phyloP scores from a whole-genome alignment of 1,140 invertebrate species.

The Anagrus nilaparvatae region DNA sequence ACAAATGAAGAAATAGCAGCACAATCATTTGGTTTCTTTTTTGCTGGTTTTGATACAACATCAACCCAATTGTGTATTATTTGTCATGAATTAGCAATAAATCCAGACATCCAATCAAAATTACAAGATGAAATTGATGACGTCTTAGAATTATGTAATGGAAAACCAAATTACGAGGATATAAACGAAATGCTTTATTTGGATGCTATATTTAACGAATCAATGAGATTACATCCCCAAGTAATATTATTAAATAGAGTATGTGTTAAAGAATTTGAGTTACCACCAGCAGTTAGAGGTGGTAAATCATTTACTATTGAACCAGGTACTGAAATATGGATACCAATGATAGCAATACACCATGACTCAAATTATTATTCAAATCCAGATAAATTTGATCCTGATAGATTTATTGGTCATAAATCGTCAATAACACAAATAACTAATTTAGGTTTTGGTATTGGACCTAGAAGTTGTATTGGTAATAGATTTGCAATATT shows the following conservation, averaged over 20 bases:
- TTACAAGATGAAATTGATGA: slow-evolving; percentile 33
- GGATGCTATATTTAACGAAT: slow-evolving; percentile 34
- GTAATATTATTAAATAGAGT: slow-evolving; percentile 41
- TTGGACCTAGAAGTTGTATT: slow-evolving; percentile 42
- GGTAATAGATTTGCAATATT: slow-evolving; percentile 35
- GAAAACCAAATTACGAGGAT: slow-evolving; percentile 20
- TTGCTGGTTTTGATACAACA: slow-evolving; percentile 33
- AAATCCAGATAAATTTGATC: slow-evolving; percentile 43
- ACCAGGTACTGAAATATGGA: slow-evolving; percentile 28
- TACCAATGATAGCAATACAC: slow-evolving; percentile 43
- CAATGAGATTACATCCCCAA: slow-evolving; percentile 45
- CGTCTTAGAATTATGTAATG: slow-evolving; percentile 16
- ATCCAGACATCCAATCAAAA: slow-evolving; percentile 43
- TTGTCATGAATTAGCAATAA: slow-evolving; percentile 39
- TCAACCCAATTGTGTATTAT: slow-evolving; percentile 31
- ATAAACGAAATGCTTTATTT: slow-evolving; percentile 22
- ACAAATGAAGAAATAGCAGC: slow-evolving; percentile 13
- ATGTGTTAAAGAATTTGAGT: slow-evolving; percentile 31
- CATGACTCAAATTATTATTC: slow-evolving; percentile 37
- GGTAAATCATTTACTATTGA: slow-evolving; percentile 14
- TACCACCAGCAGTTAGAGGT: slow-evolving; percentile 13
- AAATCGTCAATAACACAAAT: slow-evolving; percentile 27
- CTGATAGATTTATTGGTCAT: slow-evolving; percentile 44
- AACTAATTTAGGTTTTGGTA: slow-evolving; percentile 45
- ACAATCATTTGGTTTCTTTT: slow-evolving; percentile 34